Base-by-base conservation (phyloP, 2,113 vertebrate genomes). In the Elanus axillaris region DNA sequence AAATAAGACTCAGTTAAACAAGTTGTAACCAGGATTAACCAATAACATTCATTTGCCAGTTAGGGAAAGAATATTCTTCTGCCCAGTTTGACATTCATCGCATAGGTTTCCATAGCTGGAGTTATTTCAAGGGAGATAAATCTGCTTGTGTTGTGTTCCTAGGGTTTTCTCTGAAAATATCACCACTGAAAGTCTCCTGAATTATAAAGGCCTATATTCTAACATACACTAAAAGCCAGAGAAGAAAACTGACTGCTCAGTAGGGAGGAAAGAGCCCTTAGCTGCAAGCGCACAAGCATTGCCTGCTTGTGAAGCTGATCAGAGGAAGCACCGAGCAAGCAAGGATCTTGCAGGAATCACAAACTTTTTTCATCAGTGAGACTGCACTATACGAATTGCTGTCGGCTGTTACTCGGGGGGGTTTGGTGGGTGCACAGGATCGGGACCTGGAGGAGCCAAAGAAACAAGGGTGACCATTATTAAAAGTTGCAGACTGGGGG, bases 1-100 rank as follows among this genome's bases (percentile, higher is more conserved):
- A 81, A 78, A 55, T 40, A 36, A 89, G 36, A 87, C 26, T 71
- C 63, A 86, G 26, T 85, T 92, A 94, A 94, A 78, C 16, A 50
- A 52, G 52, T 31, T 56, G 53, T n/a, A 79, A 64, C 8, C 53
- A 79, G 58, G 72, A 86, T 77, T 88, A 86, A 80, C 11, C 62
- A 86, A 78, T 38, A 55, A 45, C 40, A 68, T 56, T 47, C 68
- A 68, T 73, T 86, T 73, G 10, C 76, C 55, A 40, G 47, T 69
- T 90, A 55, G 19, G 59, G 88, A 62, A 63, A 23, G 52, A 75
- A 45, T 48, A 34, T n/a, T 88, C 10, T 91, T 79, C 27, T 92
- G 36, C 64, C 34, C 66, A 31, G 40, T 86, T 40, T 73, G 58
- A 63, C 12, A 38, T 25, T 60, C 34, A 21, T 34, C 2, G 1